Evolutionary conservation across 1,140 invertebrate genomes (phyloP), one percentile per base, ranked within the genome.

Genomic region (Physella acuta): DNA sequence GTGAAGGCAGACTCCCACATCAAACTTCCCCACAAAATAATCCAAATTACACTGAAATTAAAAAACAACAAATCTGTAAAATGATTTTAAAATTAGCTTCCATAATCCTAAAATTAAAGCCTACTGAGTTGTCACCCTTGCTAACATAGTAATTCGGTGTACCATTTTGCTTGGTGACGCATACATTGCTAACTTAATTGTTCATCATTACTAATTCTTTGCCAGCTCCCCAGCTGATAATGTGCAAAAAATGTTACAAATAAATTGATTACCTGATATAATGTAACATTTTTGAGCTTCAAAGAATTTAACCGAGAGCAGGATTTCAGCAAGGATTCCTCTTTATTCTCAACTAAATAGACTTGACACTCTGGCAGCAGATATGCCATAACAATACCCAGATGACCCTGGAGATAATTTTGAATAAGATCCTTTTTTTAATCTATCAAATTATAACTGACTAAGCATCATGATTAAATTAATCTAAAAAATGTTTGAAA

Each of bases 321-420:
- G 0, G 94, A 94, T 80, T 92, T 87, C 3, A 87, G 79, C 55
- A 97, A 78, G 0, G 94, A 96, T 71, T 92, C 89, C 80, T 95
- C 92, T 85, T 98, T 98, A 79, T 97, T 97, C 82, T 98, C 95
- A 56, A 98, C 86, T 30, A 98, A 83, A 78, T 95, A 89, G 17
- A 83, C 82, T 72, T 81, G 75, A 67, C 83, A 86, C 1, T 82
- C 60, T 8, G 94, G 94, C 51, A 96, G 82, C 28, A 93, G 84
- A 75, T 91, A 87, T 0, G 94, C 94, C 44, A 97, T 79, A 3
- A 95, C 77, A 73, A 98, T 92, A 3, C 94, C 95, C 69, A 98
- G 86, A 86, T 97, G 94, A 2, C 95, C 95, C 83, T 85, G 71
- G 39, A 76, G 77, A 1, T 1, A n/a, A n/a, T n/a, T n/a, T n/a